Percentiles rank a stretch among this genome's conserved stretches.
Conservation (phyloP, 2,113 vertebrate genomes). For the Tragelaphus scriptus region DNA sequence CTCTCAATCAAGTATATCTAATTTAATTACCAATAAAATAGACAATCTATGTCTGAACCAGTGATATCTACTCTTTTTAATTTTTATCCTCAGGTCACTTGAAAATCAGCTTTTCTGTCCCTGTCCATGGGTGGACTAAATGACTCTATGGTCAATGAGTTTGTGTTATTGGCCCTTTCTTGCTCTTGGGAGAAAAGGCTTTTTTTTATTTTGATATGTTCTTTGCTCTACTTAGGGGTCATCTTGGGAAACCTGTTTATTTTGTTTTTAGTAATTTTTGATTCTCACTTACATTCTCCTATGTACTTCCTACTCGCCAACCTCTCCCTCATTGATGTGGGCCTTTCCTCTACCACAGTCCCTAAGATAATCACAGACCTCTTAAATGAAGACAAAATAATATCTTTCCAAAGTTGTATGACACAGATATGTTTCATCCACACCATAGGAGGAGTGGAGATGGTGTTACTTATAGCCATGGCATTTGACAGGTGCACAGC, state of each 20-base stretch:
- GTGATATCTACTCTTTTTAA: neutral
- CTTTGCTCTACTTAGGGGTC: constrained; percentile 32
- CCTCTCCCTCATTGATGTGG: constrained; percentile 6
- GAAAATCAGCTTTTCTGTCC: neutral
- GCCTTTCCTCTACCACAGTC: constrained; percentile 10
- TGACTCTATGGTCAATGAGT: neutral
- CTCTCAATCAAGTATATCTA: neutral
- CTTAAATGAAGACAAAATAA: neutral
- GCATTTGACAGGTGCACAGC: constrained; percentile 45
- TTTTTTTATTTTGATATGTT: constrained; percentile 17
- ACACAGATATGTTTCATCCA: constrained; percentile 58
- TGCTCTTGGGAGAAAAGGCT: neutral
- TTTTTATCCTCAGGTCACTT: neutral
- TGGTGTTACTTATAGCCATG: constrained; percentile 44
- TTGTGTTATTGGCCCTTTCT: constrained; percentile 43
- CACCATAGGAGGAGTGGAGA: constrained; percentile 26
- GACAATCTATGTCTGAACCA: neutral
- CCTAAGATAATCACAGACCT: constrained; percentile 41
- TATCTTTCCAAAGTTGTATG: constrained; percentile 38
- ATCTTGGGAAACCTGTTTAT: constrained; percentile 50
- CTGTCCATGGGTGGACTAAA: neutral
- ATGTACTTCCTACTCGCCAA: constrained; percentile 52
- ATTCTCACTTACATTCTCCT: constrained; percentile 36
- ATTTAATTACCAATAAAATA: neutral
- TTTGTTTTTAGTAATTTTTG: constrained; percentile 31